Base-by-base conservation (phyloP, 1,140 invertebrate species). In the Fopius arisanus region DNA sequence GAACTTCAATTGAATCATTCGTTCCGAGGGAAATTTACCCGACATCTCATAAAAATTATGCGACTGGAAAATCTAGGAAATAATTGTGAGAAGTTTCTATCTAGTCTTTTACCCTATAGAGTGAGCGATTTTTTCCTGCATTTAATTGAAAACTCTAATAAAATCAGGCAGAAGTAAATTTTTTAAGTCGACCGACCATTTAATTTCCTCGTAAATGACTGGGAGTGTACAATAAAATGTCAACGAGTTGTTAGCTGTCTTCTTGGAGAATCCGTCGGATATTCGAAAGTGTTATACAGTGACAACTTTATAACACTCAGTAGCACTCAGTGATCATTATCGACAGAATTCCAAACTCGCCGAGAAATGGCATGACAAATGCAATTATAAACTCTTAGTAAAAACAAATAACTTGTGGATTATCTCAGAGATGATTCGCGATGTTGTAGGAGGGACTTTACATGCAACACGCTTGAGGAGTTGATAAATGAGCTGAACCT, bases 401-500 rank as follows among this genome's bases (percentile, higher is more conserved):
- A 41, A 19, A 41, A 68, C 40, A 68, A 68, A 68, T 68, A 5
- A 16, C n/a, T 40, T 14, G n/a, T 21, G n/a, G 28, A 66, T 31
- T 66, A 31, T 67, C 66, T n/a, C n/a, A n/a, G n/a, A n/a, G n/a
- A n/a, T n/a, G 5, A 12, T 3, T 29, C 19, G 9, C 16, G 28
- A 33, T 28, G 29, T n/a, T 1, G 33, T 23, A n/a, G 5, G n/a
- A 41, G 37, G 66, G 23, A 26, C 12, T 16, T 26, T 40, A 69
- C 21, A 69, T 14, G 43, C 26, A 31, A 1, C 7, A 0, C 26
- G 43, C 43, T 65, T 65, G n/a, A 23, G n/a, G n/a, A 21, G 26
- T 16, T 40, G 59, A 73, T 73, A 63, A 73, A 73, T 59, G 71
- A 69, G 70, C 21, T 33, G 54, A 41, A 65, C 37, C 16, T 28